phyloP scores from a whole-genome alignment of 2,113 vertebrate species.

The Collichthys lucidus region DNA sequence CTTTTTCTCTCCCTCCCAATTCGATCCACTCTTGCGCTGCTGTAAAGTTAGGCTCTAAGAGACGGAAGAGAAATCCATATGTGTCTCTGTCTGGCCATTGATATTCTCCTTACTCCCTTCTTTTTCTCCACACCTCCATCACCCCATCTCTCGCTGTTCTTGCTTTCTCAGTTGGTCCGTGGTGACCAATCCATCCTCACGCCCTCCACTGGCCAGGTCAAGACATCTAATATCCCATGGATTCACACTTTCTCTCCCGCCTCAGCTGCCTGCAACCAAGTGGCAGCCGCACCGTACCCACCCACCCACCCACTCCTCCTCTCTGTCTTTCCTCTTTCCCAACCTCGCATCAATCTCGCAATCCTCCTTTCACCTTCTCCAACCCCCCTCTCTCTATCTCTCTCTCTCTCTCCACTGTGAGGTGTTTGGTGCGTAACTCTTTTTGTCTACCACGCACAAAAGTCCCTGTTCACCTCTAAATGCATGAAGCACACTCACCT shows the following conservation, averaged over 20 bases:
- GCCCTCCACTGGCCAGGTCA: constrained; percentile 84
- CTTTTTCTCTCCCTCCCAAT: constrained; percentile 76
- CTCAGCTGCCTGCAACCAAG: constrained; percentile 50
- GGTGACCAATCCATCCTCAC: constrained; percentile 85
- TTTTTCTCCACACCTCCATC: constrained; percentile 75
- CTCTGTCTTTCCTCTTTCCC: constrained; percentile 48
- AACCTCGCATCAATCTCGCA: constrained; percentile 53
- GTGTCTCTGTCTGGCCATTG: constrained; percentile 81
- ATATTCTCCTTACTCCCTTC: constrained; percentile 83
- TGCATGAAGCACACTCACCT: constrained; percentile 65
- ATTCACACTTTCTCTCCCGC: constrained; percentile 76
- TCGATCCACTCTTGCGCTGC: constrained; percentile 76
- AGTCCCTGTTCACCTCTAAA: constrained; percentile 59
- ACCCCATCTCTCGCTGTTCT: constrained; percentile 66
- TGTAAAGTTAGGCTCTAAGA: constrained; percentile 82
- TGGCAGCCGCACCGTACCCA: constrained; percentile 23
- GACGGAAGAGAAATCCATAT: constrained; percentile 85
- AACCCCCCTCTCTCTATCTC: constrained; percentile 26
- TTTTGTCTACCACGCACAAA: constrained; percentile 20
- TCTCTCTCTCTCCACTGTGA: constrained; percentile 21
- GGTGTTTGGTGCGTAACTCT: constrained; percentile 40
- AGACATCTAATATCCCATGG: constrained; percentile 83
- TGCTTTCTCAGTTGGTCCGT: constrained; percentile 73
- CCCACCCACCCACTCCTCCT: constrained; percentile 41
- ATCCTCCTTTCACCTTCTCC: constrained; percentile 49